Evolutionary conservation across 2,797 vertebrate species (phyloP), one percentile per base, ranked within the genome.

Genomic region (Halcyon leucocephala): DNA sequence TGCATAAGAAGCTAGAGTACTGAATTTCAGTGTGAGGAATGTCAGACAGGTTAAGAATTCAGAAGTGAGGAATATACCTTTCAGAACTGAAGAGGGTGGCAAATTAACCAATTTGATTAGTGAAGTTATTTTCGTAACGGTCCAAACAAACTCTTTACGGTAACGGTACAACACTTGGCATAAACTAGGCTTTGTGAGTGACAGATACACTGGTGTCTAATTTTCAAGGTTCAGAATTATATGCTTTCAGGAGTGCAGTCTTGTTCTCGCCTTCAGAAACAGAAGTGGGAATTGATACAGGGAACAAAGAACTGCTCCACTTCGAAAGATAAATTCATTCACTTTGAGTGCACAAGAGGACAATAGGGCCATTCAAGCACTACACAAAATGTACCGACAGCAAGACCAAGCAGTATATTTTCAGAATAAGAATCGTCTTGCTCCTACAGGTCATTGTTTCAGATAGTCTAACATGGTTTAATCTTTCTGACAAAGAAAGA

Each of bases 291-390:
- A 96, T 62, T 82, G 66, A 81, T 82, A 91, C 14, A 82, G 39
- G 25, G 48, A 95, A 91, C 62, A 91, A 85, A 90, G 67, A 90
- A 94, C 69, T n/a, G 44, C 39, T 92, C 83, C 67, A 67, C 83
- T 95, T 96, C 2, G 31, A 90, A 96, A 96, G 81, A 95, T 67
- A 90, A 87, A 95, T 92, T 82, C 74, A 93, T 90, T 91, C 71
- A 64, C 69, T 96, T 82, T 20, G 71, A 96, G 95, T 84, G 80
- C 71, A 87, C 67, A 70, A 73, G 88, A 93, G 95, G 67, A 95
- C 89, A 96, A 95, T 67, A 86, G 67, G 83, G 48, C 89, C 54
- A 94, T 96, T 96, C 81, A 92, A 94, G 74, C 60, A 73, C 90
- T 52, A 46, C 21, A 91, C 81, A 89, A 86, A 88, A 92, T 55